Base-by-base conservation (phyloP, 2,888 invertebrate species). In the Drosophila helvetica region DNA sequence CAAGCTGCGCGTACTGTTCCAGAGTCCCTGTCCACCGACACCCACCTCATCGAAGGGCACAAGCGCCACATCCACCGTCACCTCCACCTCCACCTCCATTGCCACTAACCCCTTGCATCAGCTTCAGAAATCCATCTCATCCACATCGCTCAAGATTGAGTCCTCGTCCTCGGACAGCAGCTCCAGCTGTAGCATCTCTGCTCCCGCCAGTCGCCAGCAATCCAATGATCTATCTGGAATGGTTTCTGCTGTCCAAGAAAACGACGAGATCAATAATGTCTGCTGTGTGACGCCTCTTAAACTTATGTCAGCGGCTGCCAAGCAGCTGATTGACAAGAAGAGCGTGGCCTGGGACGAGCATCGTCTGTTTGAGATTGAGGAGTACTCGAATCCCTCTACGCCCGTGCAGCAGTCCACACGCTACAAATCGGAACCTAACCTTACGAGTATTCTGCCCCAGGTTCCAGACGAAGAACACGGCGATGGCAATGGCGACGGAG, bases 341-440 rank as follows among this genome's bases (percentile, higher is more conserved):
- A 77, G 81, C 6, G 89, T 91, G 9, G 88, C 78, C 12, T 90
- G 90, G 90, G 75, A 89, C 67, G 89, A 89, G 46, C 75, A 72
- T 18, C 80, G 80, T 15, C 57, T 90, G 45, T 57, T 80, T 1
- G 77, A 89, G 27, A 80, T 84, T 33, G 84, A 85, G 47, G 83
- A 85, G 25, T 79, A 77, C 54, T 84, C 80, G 10, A 84, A 88
- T 80, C 83, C 86, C 1, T 86, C 80, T 42, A 89, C 90, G 6
- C 87, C 89, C 1, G 84, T 81, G 33, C 79, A 88, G 68, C 84
- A 84, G 50, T 81, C 79, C n/a, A 83, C 89, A 18, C 87, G 90
- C 50, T 91, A 90, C 73, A 92, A 91, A 77, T 92, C 92, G 0
- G 91, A 92, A 76, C 91, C 92, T 55, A 91, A 92, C 88, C 74